Percentiles rank a stretch among this genome's conserved stretches.
Evolutionary conservation across 1,140 invertebrate genomes (phyloP).

Genomic region (Drosophila nannoptera): DNA sequence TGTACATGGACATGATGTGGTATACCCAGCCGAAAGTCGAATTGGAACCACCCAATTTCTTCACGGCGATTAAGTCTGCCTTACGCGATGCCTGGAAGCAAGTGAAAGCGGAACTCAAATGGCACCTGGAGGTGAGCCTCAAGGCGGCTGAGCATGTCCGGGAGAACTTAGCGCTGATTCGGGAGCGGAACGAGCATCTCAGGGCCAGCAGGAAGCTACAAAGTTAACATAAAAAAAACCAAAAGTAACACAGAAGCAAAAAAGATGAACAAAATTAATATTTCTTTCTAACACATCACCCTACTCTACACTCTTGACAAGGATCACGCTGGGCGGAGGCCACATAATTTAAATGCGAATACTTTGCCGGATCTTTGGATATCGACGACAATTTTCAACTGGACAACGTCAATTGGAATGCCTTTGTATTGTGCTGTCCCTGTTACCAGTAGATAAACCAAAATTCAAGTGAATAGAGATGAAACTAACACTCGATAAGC

Average conservation of each 20-base stretch:
- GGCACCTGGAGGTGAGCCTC: neutral
- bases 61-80: neutral
- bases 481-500: slow-evolving; percentile 3
- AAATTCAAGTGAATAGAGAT: neutral
- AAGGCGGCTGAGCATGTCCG: neutral
- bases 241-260: neutral
- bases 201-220: neutral
- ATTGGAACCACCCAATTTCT: neutral
- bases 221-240: neutral
- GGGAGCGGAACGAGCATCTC: neutral
- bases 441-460: too few species aligned
- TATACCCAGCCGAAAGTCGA: neutral
- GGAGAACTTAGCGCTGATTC: neutral
- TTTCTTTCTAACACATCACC: too few species aligned
- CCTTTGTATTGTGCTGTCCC: too few species aligned
- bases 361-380: slow-evolving; percentile 28
- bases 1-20: slow-evolving; percentile 6
- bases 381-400: slow-evolving; percentile 58
- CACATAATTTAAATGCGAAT: slow-evolving; percentile 58
- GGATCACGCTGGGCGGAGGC: slow-evolving; percentile 6
- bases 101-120: slow-evolving; percentile 4
- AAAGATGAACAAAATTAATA: slow-evolving; percentile 1
- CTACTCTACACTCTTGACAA: slow-evolving; percentile 1
- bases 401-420: too few species aligned
- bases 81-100: neutral